Evolutionary conservation across 2,797 vertebrate genomes (phyloP).

Genomic region (Malacoraja senta): DNA sequence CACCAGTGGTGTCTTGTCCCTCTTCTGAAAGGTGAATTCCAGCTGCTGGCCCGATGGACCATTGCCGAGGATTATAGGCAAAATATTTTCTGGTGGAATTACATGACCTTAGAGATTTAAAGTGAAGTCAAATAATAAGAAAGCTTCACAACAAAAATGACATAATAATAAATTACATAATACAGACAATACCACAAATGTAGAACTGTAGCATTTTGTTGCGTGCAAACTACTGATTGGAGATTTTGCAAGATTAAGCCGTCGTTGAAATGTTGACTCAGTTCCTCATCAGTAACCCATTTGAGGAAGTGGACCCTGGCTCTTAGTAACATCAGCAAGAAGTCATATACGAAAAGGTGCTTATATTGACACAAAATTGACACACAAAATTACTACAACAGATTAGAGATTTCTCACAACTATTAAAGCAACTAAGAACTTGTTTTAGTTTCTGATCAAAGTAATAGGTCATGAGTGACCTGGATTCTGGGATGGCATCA

Average conservation of each 20-base stretch:
- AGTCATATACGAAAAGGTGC: neutral
- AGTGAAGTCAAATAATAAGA: neutral
- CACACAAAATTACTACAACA: neutral
- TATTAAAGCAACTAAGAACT: neutral
- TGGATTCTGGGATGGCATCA: neutral
- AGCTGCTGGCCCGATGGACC: conserved; percentile 85
- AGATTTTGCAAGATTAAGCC: neutral
- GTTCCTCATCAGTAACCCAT: neutral
- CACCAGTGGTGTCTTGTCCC: conserved; percentile 82
- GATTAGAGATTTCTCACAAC: neutral
- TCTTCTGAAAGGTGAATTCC: conserved; percentile 84
- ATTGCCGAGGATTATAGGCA: conserved; percentile 77
- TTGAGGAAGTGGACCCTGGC: neutral
- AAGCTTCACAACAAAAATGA: neutral
- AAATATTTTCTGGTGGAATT: conserved; percentile 84
- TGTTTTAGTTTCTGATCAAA: neutral
- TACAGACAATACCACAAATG: neutral
- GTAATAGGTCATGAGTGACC: neutral
- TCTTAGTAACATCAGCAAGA: neutral
- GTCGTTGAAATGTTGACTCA: neutral
- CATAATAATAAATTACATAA: neutral
- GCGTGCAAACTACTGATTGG: neutral
- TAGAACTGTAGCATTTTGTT: neutral
- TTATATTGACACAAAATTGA: neutral
- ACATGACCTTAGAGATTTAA: conserved; percentile 70